phyloP scores from a whole-genome alignment of 2,888 invertebrate species.

The Thalpophila matura region DNA sequence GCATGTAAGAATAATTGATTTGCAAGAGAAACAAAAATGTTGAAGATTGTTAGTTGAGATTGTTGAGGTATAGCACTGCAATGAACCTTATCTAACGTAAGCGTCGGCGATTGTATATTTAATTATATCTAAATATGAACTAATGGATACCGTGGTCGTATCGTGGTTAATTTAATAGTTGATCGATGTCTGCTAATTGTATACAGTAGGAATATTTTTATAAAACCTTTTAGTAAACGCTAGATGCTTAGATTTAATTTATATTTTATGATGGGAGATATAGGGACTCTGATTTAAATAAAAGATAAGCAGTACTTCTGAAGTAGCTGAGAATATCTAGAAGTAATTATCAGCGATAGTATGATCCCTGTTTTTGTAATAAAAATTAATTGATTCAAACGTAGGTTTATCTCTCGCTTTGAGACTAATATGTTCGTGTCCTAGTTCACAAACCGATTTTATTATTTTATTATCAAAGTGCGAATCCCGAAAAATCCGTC shows the following conservation, averaged over 20 bases:
- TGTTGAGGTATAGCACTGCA: conserved; percentile 52
- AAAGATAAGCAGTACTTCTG: background rate
- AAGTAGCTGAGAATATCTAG: background rate
- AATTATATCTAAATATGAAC: conserved; percentile 59
- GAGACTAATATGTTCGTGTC: background rate
- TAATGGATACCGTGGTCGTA: conserved; percentile 54
- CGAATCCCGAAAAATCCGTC: background rate
- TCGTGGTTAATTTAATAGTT: conserved; percentile 55
- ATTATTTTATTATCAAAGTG: background rate
- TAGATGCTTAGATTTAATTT: conserved; percentile 7
- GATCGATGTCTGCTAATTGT: conserved; percentile 55
- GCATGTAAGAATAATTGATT: conserved; percentile 29
- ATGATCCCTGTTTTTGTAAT: background rate
- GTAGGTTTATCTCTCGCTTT: background rate
- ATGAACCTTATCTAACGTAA: conserved; percentile 52
- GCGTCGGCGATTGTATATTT: conserved; percentile 49
- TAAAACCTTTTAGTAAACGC: conserved; percentile 7
- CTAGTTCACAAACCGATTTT: background rate
- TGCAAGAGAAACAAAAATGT: conserved; percentile 26
- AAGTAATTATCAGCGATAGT: background rate
- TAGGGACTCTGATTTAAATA: background rate
- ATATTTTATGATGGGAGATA: conserved; percentile 5
- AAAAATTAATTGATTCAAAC: background rate
- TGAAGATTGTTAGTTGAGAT: conserved; percentile 20
- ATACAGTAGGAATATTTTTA: conserved; percentile 49